phyloP scores from a whole-genome alignment of 2,888 invertebrate species.

The Ephialtes manifestator region DNA sequence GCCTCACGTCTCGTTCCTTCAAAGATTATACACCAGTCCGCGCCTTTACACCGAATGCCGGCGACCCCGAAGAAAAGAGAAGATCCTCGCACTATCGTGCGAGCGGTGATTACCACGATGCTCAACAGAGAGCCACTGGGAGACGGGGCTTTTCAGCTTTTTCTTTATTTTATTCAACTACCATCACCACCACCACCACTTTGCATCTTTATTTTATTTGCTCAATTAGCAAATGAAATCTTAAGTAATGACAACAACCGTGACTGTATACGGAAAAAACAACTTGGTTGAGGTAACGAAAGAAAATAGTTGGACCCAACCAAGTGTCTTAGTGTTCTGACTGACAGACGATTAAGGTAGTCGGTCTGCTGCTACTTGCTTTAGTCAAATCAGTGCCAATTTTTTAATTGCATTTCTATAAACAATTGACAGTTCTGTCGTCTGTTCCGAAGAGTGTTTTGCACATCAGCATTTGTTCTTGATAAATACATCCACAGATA shows the following conservation, averaged over 20 bases:
- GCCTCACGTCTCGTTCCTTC: conserved; percentile 72
- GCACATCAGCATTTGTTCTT: too few relatives aligned
- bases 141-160: conserved; percentile 27
- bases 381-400: too few relatives aligned
- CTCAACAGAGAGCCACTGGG: conserved; percentile 14
- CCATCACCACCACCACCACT: conserved; percentile 56
- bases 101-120: conserved; percentile 54
- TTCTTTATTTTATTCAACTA: conserved; percentile 16
- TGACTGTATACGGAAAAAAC: background rate
- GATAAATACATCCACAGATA: too few relatives aligned
- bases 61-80: conserved; percentile 72
- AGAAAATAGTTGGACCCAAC: too few relatives aligned
- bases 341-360: too few relatives aligned
- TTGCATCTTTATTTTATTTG: conserved; percentile 36
- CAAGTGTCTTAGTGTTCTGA: too few relatives aligned
- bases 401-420: too few relatives aligned
- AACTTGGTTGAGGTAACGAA: too few relatives aligned
- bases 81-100: conserved; percentile 76
- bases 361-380: too few relatives aligned
- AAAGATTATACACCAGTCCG: conserved; percentile 79
- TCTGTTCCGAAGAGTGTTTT: too few relatives aligned
- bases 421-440: too few relatives aligned
- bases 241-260: background rate
- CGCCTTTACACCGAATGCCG: conserved; percentile 74
- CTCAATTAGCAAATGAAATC: background rate